Evolutionary conservation across 2,797 vertebrate genomes (phyloP).

Genomic region (Hydrolagus colliei): DNA sequence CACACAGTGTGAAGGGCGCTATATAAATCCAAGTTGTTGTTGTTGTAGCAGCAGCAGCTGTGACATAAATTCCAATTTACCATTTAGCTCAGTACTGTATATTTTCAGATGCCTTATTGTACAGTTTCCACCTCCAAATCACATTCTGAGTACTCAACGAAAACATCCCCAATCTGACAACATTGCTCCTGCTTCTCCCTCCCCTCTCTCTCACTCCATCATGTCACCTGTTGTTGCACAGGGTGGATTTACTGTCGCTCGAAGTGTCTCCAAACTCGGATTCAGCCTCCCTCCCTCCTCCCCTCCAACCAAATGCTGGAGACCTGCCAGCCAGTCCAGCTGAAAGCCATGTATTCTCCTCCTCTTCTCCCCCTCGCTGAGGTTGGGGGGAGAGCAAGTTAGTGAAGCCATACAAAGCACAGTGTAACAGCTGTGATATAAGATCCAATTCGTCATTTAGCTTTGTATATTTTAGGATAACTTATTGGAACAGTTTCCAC

Average conservation of each 20-base stretch:
- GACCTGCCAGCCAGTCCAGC: background rate
- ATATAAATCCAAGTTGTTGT: too few species aligned
- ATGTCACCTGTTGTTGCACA: constrained; percentile 1
- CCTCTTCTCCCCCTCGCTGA: background rate
- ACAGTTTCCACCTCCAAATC: background rate
- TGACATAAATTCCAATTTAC: constrained; percentile 31
- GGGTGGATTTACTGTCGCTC: background rate
- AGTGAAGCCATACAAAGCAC: constrained; percentile 42
- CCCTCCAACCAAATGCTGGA: background rate
- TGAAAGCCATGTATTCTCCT: constrained; percentile 39
- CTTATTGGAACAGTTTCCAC: background rate
- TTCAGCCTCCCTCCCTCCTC: background rate
- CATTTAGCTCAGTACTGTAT: constrained; percentile 6
- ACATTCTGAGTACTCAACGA: background rate
- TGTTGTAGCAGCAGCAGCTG: constrained; percentile 22
- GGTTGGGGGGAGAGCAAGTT: constrained; percentile 44
- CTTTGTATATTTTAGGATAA: background rate
- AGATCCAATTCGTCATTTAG: constrained; percentile 13
- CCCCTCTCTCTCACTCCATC: background rate
- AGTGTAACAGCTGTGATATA: constrained; percentile 43
- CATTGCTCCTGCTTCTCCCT: too few species aligned
- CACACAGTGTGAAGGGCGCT: too few species aligned
- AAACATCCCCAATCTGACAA: too few species aligned
- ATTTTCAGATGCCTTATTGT: background rate
- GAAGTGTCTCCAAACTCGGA: too few species aligned